These are phyloP conservation scores for Andrena bucephala DNA, from an alignment of 2,888 invertebrate genomes.

Conservation along the genomic window DNA sequence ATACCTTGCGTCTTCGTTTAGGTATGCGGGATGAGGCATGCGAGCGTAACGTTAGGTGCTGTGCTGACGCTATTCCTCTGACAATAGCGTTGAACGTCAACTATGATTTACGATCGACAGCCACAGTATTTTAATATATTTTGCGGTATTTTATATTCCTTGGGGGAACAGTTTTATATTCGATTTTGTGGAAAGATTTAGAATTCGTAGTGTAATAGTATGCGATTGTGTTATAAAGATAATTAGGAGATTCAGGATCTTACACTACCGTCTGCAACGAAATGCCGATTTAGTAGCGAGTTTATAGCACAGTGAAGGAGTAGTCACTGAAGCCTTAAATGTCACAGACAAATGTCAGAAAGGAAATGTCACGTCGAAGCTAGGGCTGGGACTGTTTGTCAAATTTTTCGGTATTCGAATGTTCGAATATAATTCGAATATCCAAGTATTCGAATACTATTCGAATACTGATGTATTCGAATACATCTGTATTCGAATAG, in stretches of 20 bases:
- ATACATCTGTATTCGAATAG: too few relatives aligned
- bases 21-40: conserved; percentile 56
- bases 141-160: not conserved
- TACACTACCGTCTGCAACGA: not conserved
- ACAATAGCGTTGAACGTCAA: conserved; percentile 16
- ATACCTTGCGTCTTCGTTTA: conserved; percentile 59
- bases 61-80: conserved; percentile 25
- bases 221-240: not conserved
- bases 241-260: not conserved
- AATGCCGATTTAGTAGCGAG: not conserved
- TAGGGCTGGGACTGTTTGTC: too few relatives aligned
- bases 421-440: too few relatives aligned
- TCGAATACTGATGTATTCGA: too few relatives aligned
- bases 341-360: conserved; percentile 54
- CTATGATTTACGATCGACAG: not conserved
- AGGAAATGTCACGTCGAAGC: conserved; percentile 57
- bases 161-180: not conserved
- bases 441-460: too few relatives aligned
- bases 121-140: not conserved
- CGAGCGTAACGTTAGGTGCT: conserved; percentile 25
- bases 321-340: conserved; percentile 48
- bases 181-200: too few relatives aligned
- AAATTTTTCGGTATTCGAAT: too few relatives aligned
- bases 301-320: conserved; percentile 17
- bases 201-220: too few relatives aligned